Percentiles rank a stretch among this genome's conserved stretches.
Evolutionary conservation across 1,140 invertebrate genomes (phyloP).

Genomic region (Sarcophaga bullata): DNA sequence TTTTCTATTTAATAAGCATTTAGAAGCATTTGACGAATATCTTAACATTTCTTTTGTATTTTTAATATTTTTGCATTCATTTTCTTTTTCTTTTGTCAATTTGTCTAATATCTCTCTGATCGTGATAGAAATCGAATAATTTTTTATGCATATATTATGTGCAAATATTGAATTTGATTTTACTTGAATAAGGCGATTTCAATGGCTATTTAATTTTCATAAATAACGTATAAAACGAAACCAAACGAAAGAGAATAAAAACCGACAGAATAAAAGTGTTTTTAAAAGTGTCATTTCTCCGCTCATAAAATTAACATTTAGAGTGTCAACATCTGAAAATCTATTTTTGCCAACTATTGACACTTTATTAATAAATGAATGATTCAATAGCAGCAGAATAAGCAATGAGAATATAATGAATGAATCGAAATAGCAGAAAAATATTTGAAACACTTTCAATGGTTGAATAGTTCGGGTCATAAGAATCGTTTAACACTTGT

Average conservation of each 20-base stretch:
- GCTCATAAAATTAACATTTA: conserved; percentile 19
- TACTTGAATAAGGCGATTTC: no score
- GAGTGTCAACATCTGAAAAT: not conserved
- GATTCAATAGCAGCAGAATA: no score
- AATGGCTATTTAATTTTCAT: not conserved
- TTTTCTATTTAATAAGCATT: no score
- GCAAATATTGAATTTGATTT: no score
- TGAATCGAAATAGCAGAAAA: not conserved
- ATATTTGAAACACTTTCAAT: not conserved
- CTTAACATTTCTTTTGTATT: no score
- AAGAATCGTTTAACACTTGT: not conserved
- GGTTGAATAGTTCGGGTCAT: not conserved
- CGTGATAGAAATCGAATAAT: no score
- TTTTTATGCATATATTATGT: no score
- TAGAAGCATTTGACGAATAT: no score
- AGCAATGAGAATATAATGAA: no score
- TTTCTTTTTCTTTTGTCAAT: no score
- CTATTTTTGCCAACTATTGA: not conserved
- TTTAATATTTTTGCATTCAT: no score
- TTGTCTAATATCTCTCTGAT: no score
- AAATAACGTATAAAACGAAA: not conserved
- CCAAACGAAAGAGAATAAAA: not conserved
- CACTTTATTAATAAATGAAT: not conserved
- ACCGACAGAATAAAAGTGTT: not conserved
- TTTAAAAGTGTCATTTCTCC: not conserved